Percentiles rank a stretch among this genome's conserved stretches.
phyloP scores from a whole-genome alignment of 2,113 vertebrate genomes.

The Coryphaenoides rupestris region DNA sequence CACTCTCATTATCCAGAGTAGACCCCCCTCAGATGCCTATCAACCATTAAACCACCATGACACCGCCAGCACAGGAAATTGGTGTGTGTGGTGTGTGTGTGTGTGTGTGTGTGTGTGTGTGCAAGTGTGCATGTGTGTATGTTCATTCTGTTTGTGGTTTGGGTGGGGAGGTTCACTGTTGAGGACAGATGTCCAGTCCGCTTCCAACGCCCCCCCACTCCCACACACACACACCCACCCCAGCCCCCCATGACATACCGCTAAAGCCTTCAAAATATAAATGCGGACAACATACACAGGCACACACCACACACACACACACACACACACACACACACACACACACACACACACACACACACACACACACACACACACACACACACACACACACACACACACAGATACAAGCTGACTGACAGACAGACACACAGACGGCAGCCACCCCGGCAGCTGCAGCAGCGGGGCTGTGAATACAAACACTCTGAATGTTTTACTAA shows the following conservation, averaged over 20 bases:
- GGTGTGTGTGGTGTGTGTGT: constrained; percentile 19
- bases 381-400: constrained; percentile 10
- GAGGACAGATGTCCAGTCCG: constrained; percentile 60
- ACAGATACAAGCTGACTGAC: constrained; percentile 15
- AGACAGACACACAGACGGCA: background rate
- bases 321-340: constrained; percentile 9
- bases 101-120: constrained; percentile 15
- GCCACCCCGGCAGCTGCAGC: background rate
- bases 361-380: constrained; percentile 4
- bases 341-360: constrained; percentile 16
- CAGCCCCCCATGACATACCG: constrained; percentile 29
- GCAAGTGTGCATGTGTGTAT: constrained; percentile 21
- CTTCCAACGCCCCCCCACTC: constrained; percentile 27
- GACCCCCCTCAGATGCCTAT: constrained; percentile 59
- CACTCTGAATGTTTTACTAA: no score
- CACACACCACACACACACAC: constrained; percentile 20
- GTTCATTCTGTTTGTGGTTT: constrained; percentile 6
- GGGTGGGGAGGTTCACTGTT: constrained; percentile 30
- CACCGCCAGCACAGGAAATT: constrained; percentile 56
- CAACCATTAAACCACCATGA: constrained; percentile 44
- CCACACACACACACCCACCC: constrained; percentile 1
- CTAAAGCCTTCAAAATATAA: background rate
- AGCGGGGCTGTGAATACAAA: no score
- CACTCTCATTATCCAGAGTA: constrained; percentile 62
- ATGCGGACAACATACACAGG: no score